Evolutionary conservation across 2,113 vertebrate species (phyloP).

Genomic region (Siniperca knerii): DNA sequence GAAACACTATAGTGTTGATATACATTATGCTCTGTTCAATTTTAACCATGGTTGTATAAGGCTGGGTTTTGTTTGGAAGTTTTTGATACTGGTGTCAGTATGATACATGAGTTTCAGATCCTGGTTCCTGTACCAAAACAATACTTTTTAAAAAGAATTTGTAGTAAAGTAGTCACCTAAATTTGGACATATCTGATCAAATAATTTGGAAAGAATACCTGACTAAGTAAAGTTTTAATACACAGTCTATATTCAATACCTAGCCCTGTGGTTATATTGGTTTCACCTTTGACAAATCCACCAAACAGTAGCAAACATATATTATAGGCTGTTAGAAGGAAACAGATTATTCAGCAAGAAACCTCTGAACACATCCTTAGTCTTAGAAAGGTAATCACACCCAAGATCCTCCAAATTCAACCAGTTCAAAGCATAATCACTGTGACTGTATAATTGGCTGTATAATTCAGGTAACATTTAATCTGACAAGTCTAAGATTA

Average conservation of each 20-base stretch:
- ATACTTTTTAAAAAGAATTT: background rate
- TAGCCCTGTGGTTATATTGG: background rate
- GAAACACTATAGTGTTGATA: background rate
- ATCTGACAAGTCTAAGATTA: background rate
- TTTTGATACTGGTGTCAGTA: background rate
- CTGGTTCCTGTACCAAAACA: background rate
- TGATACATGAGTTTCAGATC: too few relatives aligned
- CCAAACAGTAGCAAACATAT: background rate
- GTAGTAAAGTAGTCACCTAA: background rate
- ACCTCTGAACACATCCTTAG: conserved; percentile 5
- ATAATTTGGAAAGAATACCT: background rate
- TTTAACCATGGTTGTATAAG: background rate
- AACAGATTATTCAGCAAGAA: background rate
- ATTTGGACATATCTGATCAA: background rate
- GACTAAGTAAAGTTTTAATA: too few relatives aligned
- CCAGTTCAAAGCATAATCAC: conserved; percentile 8
- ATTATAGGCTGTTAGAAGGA: background rate
- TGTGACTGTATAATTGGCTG: background rate
- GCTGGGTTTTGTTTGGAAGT: background rate
- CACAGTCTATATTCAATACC: background rate
- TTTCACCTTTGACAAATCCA: conserved; percentile 22
- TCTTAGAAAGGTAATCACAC: background rate
- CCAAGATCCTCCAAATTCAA: background rate
- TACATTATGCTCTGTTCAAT: background rate
- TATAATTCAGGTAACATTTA: background rate